phyloP scores from a whole-genome alignment of 92 coral and sea anemone genomes.

The Phenganax stokvisi region DNA sequence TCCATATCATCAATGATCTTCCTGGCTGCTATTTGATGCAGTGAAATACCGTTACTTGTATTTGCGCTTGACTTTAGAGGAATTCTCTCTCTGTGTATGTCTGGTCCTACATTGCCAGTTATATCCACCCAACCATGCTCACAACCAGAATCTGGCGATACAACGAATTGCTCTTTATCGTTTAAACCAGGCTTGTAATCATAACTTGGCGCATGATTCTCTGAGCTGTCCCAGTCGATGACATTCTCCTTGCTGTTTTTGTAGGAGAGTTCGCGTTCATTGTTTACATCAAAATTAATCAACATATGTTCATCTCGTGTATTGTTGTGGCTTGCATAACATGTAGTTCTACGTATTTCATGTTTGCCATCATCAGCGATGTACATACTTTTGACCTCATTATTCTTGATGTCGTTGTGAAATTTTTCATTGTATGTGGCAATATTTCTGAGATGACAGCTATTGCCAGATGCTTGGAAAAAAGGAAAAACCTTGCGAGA shows the following conservation, averaged over 20 bases:
- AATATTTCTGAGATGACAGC: not conserved
- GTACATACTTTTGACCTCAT: constrained; percentile 5
- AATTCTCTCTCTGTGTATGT: constrained; percentile 19
- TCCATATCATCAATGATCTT: constrained; percentile 25
- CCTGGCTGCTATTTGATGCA: constrained; percentile 35
- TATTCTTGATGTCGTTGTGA: not conserved
- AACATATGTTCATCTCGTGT: not conserved
- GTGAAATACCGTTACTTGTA: not conserved
- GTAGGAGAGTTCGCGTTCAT: not conserved
- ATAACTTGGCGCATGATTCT: not conserved
- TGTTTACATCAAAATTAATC: not conserved
- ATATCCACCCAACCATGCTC: not conserved
- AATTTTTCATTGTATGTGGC: not conserved
- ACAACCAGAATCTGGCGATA: not conserved
- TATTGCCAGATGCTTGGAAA: not conserved
- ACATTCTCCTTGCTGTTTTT: constrained; percentile 10
- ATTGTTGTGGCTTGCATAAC: not conserved
- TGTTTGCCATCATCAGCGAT: constrained; percentile 6
- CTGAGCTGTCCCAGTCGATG: not conserved
- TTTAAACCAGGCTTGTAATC: not conserved
- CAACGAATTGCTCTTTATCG: not conserved
- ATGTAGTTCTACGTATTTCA: not conserved
- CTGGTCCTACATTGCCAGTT: constrained; percentile 22
- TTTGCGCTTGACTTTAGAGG: not conserved
- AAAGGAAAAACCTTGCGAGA: no score